Percentiles rank a stretch among this genome's conserved stretches.
Conservation (phyloP, 2,888 invertebrate species). For the Leucoptera coffeella region DNA sequence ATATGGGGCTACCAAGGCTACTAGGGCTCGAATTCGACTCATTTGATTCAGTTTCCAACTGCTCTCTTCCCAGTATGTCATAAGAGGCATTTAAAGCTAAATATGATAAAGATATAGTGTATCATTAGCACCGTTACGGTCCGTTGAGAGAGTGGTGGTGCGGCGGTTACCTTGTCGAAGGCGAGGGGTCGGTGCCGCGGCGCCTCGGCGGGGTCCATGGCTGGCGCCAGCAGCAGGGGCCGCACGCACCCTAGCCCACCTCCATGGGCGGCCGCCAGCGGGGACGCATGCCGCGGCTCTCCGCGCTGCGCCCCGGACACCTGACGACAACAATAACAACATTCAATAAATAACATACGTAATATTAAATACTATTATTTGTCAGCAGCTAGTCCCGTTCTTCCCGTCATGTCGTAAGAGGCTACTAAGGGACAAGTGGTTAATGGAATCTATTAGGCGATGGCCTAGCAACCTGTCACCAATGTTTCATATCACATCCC, state of each 20-base stretch:
- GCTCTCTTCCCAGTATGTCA: too few species aligned
- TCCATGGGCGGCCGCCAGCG: slow-evolving; percentile 80
- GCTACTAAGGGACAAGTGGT: not conserved
- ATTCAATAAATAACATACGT: too few species aligned
- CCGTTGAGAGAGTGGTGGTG: too few species aligned
- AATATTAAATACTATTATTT: not conserved
- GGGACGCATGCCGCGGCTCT: slow-evolving; percentile 77
- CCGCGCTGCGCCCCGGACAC: slow-evolving; percentile 74
- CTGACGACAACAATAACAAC: slow-evolving; percentile 39
- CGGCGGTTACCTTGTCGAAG: slow-evolving; percentile 73
- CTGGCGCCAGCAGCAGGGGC: slow-evolving; percentile 61
- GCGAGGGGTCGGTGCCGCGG: slow-evolving; percentile 61
- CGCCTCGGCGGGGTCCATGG: slow-evolving; percentile 52
- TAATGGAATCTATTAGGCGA: too few species aligned
- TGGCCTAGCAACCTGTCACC: too few species aligned
- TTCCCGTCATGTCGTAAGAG: not conserved
- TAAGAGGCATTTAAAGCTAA: too few species aligned
- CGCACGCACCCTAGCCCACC: slow-evolving; percentile 68
- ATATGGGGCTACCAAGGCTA: too few species aligned
- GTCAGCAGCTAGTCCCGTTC: not conserved
- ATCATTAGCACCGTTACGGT: too few species aligned
- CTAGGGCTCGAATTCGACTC: too few species aligned
- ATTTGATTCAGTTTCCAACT: too few species aligned
- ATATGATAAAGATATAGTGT: too few species aligned
- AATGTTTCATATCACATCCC: too few species aligned